Evolutionary conservation across 2,113 vertebrate species (phyloP), one percentile per base, ranked within the genome.

Genomic region (Oncorhynchus mykiss): DNA sequence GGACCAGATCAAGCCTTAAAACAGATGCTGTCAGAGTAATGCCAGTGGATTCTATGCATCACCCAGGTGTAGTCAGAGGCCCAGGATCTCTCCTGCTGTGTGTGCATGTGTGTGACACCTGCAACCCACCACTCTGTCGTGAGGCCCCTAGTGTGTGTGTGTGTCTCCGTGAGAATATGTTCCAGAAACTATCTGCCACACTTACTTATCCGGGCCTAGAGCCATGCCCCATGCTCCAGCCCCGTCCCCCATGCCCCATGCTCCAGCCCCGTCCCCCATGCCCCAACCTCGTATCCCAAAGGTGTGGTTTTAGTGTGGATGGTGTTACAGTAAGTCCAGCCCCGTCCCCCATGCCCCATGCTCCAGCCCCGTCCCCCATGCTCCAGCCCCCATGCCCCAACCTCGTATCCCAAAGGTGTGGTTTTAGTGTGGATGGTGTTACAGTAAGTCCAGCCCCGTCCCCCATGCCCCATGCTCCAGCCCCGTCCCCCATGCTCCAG

Each of bases 131-230:
- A 57, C 9, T 12, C 79, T 71, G 79, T 74, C 57, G 76, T 79
- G 74, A 64, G 65, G 78, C 49, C 66, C 60, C 73, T 76, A 2
- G 51, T 57, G 51, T 57, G 51, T 57, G 13, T 60, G 57, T 22
- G 1, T 60, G 20, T 4, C 2, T n/a, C 27, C 3, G 62, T 76
- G 60, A 83, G 76, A 86, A 88, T 82, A 89, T 89, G 86, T 87
- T 82, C 69, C 18, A 34, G 14, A 60, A 72, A 82, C 74, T 81
- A 78, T 88, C 79, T 80, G 81, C 84, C 79, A 71, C 74, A 60
- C n/a, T 60, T 7, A 80, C 81, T 83, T 82, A 78, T 82, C 85
- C 68, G 71, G 82, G 64, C 64, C 25, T 66, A 27, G 65, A 78
- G 64, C 83, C 54, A 81, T 77, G 74, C 57, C 59, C 77, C 81